phyloP scores from a whole-genome alignment of 2,113 vertebrate genomes.

The Onychostruthus taczanowskii region DNA sequence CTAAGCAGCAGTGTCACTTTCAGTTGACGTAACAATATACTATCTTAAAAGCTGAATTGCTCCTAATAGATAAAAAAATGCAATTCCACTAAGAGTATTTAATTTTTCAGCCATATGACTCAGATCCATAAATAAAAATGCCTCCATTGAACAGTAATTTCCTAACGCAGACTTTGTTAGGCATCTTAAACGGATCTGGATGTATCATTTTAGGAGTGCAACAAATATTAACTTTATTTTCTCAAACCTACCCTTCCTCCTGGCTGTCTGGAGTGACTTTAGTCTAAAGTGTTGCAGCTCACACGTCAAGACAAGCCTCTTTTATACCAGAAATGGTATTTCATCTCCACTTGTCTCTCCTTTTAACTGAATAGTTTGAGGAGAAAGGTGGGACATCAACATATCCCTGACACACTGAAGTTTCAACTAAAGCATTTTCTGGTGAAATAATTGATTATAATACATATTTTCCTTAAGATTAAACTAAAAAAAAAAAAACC shows the following conservation, averaged over 20 bases:
- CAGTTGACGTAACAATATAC: accelerated
- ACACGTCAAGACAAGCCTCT: not conserved
- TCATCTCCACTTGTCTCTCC: not conserved
- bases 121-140: not conserved
- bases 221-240: not conserved
- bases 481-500: not conserved
- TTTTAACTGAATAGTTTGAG: conserved; percentile 18
- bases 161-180: not conserved
- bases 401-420: not conserved
- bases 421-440: not conserved
- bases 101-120: not conserved
- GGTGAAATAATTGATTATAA: not conserved
- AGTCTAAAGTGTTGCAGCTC: not conserved
- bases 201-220: not conserved
- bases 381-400: not conserved
- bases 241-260: not conserved
- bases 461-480: not conserved
- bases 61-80: not conserved
- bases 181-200: not conserved
- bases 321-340: conserved; percentile 52
- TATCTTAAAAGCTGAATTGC: not conserved
- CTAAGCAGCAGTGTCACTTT: not conserved
- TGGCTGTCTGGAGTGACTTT: not conserved
- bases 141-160: not conserved
- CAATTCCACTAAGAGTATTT: not conserved